Evolutionary conservation across 2,113 vertebrate species (phyloP).

Genomic region (Dendrocopos noguchii): DNA sequence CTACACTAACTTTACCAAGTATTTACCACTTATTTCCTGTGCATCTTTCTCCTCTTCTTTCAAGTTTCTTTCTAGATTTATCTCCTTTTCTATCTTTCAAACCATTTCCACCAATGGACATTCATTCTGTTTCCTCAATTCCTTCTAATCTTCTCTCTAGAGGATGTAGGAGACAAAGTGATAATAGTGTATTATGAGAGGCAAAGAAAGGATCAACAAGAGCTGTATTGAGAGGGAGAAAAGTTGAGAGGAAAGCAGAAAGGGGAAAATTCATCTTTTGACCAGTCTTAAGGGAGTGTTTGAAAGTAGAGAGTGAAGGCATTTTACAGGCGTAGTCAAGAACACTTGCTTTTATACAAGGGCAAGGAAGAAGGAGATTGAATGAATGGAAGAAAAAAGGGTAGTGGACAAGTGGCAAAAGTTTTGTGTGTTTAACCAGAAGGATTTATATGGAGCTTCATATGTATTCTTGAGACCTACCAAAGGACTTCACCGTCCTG

Average conservation of each 20-base stretch:
- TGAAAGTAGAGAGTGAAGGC: not conserved
- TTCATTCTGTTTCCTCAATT: not conserved
- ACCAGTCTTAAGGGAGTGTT: not conserved
- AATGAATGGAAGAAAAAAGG: not conserved
- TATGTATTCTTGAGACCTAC: not conserved
- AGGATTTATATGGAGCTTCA: not conserved
- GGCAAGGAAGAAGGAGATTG: not conserved
- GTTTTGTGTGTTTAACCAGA: not conserved
- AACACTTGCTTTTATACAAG: not conserved
- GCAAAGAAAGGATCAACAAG: not conserved
- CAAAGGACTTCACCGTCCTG: not conserved
- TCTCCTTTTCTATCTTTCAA: too few relatives aligned
- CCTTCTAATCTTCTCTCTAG: not conserved
- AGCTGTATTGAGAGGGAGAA: not conserved
- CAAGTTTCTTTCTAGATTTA: too few relatives aligned
- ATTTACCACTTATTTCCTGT: too few relatives aligned
- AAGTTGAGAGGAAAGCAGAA: not conserved
- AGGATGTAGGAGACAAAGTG: not conserved
- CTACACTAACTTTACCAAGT: too few relatives aligned
- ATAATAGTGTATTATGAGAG: not conserved
- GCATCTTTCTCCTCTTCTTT: too few relatives aligned
- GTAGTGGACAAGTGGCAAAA: not conserved
- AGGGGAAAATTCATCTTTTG: not conserved
- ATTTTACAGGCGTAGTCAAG: not conserved
- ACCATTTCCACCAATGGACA: too few relatives aligned